Base-by-base conservation (phyloP, 2,888 invertebrate genomes). In the Shargacucullia verbasci region DNA sequence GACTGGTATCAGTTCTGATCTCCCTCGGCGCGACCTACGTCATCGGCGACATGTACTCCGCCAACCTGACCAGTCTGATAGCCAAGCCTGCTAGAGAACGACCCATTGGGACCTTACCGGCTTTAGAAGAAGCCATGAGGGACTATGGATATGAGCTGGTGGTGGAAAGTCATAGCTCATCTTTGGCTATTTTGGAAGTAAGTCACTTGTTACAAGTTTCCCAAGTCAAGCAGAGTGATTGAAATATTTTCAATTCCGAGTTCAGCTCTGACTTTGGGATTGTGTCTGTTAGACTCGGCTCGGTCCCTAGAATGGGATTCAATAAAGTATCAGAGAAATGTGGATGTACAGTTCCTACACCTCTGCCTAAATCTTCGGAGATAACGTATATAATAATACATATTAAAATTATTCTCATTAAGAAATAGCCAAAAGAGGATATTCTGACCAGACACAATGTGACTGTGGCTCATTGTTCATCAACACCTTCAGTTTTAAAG, bases 21-120 rank as follows among this genome's bases (percentile, higher is more conserved):
- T 96, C 96, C 47, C 92, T 97, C n/a, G 96, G 96, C 27, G 96
- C 96, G 1, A 97, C 97, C 0, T 97, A 97, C 82, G 96, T 97
- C 4, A 95, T 97, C 45, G 96, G 96, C 0, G 97, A 97, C 83
- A 96, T 97, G 94, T 97, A 97, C 82, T 97, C 97, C 0, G 97
- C 97, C 0, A 97, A 97, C 84, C 85, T 97, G 62, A 97, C 97
- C 9, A 97, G 97, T 2, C 90, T 97, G 20, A 92, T 97, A 56
- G 97, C 97, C 0, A 93, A 95, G 46, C 97, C 97, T 2, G 96
- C 96, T 0, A 94, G 96, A 76, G 97, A 97, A 81, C 91, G 94
- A 37, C 96, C 97, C 0, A 96, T 97, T 35, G 95, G 96, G 39
- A 96, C 95, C 7, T 83, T 97, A 44, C 94, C 94, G 45, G 96